Conservation (phyloP, 2,888 invertebrate species). For the Geotrupes spiniger region DNA sequence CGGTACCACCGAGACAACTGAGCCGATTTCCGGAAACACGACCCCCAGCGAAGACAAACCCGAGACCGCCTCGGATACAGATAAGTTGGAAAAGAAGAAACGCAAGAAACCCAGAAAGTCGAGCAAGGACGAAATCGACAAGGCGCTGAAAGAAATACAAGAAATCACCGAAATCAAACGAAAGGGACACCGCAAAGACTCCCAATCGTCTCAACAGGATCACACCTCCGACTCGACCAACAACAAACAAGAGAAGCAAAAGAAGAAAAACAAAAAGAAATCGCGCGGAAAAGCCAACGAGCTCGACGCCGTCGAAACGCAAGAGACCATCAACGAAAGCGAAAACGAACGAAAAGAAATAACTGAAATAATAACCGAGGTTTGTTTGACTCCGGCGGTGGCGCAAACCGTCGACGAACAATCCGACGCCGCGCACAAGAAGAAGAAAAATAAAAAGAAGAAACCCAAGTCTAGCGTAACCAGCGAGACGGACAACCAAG, state of each 20-base stretch:
- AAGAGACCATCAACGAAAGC: slow-evolving; percentile 43
- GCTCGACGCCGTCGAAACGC: slow-evolving; percentile 31
- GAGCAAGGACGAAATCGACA: slow-evolving; percentile 50
- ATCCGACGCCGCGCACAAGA: slow-evolving; percentile 26
- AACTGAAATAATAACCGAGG: slow-evolving; percentile 31
- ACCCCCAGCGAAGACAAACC: slow-evolving; percentile 28
- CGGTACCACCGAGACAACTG: slow-evolving; percentile 30
- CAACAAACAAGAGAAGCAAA: slow-evolving; percentile 10
- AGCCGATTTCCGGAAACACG: slow-evolving; percentile 18
- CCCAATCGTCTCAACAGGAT: slow-evolving; percentile 15
- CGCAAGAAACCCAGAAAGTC: slow-evolving; percentile 30
- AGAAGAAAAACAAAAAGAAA: slow-evolving; percentile 17
- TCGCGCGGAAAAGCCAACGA: slow-evolving; percentile 8
- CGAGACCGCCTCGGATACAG: slow-evolving; percentile 38
- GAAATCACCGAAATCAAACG: slow-evolving; percentile 18
- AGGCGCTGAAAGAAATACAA: slow-evolving; percentile 50
- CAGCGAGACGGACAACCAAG: not conserved
- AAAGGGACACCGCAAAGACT: slow-evolving; percentile 14
- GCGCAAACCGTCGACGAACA: slow-evolving; percentile 20
- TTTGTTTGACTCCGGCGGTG: not conserved
- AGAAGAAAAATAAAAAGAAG: slow-evolving; percentile 27
- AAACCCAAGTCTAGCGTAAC: slow-evolving; percentile 17
- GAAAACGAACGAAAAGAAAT: slow-evolving; percentile 35
- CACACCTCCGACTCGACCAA: slow-evolving; percentile 17
- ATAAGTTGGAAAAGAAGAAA: slow-evolving; percentile 31